Evolutionary conservation across 2,113 vertebrate species (phyloP), one percentile per base, ranked within the genome.

Genomic region (Calyptomena viridis): DNA sequence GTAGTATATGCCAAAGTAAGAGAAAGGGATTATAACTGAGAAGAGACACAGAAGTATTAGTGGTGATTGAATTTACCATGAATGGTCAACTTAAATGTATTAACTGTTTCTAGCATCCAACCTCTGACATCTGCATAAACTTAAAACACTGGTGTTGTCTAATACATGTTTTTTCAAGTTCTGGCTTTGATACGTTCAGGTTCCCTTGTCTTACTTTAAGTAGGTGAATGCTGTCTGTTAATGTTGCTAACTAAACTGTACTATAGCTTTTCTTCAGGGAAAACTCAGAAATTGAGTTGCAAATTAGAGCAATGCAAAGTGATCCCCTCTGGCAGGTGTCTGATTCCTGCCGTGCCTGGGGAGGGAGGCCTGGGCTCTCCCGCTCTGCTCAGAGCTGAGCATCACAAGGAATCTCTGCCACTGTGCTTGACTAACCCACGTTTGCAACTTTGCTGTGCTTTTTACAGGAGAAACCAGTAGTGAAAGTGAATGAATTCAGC

Each of bases 251-350:
- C 68, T 86, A 66, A 94, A 93, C 67, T n/a, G 58, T 95, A 44
- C 84, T 82, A 59, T 90, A 86, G 94, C 92, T 97, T 97, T 96
- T 97, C 93, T 97, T 97, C 97, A 97, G 95, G 97, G 96, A 97
- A 97, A 93, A 93, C 92, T 97, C 94, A 94, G 78, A 90, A 52
- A 94, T 10, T 90, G 96, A 97, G 89, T 89, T 95, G 69, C 88
- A 86, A 93, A 95, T 89, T 81, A 62, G 71, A 97, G 75, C 91
- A 96, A 89, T 91, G 78, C 94, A 96, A 90, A 95, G 93, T 92
- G 90, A 95, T 82, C 60, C 88, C 78, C 78, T 74, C 84, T 8
- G 58, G 62, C 72, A 74, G 90, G 74, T 7, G 49, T 62, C 28
- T 75, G 83, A 31, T n/a, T 63, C 87, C 64, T 77, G 85, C 79